Conservation (phyloP, 2,113 vertebrate genomes). For the Alces alces region DNA sequence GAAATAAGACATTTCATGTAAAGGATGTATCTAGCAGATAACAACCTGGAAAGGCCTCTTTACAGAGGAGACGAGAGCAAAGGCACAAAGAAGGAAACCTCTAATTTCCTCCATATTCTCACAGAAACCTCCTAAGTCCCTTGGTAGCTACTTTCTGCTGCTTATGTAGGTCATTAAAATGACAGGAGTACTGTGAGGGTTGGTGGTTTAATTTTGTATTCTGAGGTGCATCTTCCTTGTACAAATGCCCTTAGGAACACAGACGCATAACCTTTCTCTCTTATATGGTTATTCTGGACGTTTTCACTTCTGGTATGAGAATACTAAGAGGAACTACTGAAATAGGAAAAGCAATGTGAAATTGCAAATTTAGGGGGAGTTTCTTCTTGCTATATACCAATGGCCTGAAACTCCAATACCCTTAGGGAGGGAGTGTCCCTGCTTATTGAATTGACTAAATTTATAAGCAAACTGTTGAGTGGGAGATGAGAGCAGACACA, state of each 20-base stretch:
- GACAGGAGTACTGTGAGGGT: fast-evolving
- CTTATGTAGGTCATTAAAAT: not conserved
- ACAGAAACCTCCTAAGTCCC: fast-evolving
- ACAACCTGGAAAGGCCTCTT: not conserved
- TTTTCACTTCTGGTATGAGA: not conserved
- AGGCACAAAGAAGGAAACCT: not conserved
- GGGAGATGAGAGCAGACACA: not conserved
- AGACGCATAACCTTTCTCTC: not conserved
- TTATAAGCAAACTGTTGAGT: not conserved
- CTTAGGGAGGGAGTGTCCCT: not conserved
- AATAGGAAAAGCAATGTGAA: not conserved
- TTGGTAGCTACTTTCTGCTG: not conserved
- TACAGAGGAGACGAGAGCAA: not conserved
- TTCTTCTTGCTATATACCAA: not conserved
- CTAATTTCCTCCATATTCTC: not conserved
- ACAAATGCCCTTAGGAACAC: not conserved
- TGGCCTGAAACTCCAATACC: not conserved
- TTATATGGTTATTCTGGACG: not conserved
- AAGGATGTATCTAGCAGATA: not conserved
- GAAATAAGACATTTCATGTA: not conserved
- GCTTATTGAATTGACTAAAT: not conserved
- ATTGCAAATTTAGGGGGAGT: not conserved
- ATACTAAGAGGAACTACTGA: not conserved
- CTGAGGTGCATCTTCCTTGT: not conserved
- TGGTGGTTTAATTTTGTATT: not conserved